phyloP scores from a whole-genome alignment of 2,888 invertebrate genomes.

The Agonopterix arenella region DNA sequence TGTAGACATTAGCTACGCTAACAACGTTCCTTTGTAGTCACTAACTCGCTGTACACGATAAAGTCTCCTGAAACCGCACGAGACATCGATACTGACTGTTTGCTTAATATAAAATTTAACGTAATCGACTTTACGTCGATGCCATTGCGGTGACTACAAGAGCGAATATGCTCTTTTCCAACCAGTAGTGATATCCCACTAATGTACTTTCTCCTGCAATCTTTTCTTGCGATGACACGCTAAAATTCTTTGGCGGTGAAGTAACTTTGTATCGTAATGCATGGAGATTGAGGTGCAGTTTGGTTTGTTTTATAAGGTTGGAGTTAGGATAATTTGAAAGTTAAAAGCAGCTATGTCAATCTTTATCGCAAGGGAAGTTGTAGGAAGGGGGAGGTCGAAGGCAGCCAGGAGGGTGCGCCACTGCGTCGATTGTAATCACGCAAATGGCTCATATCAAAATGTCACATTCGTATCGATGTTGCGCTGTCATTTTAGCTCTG shows the following conservation, averaged over 20 bases:
- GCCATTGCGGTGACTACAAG: slow-evolving; percentile 48
- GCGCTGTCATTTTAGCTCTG: slow-evolving; percentile 51
- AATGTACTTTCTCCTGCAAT: slow-evolving; percentile 72
- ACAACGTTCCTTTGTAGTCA: too few relatives aligned
- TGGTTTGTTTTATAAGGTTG: slow-evolving; percentile 27
- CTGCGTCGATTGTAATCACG: slow-evolving; percentile 75
- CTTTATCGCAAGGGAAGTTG: slow-evolving; percentile 74
- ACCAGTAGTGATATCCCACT: slow-evolving; percentile 69
- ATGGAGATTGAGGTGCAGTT: slow-evolving; percentile 34
- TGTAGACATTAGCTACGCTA: too few relatives aligned
- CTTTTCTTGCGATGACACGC: slow-evolving; percentile 72
- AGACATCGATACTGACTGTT: slow-evolving; percentile 49
- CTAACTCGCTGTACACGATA: slow-evolving; percentile 8
- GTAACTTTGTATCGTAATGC: slow-evolving; percentile 37
- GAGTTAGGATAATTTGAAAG: slow-evolving; percentile 66
- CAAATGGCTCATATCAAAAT: slow-evolving; percentile 74
- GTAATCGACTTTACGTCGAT: slow-evolving; percentile 57
- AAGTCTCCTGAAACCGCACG: slow-evolving; percentile 26
- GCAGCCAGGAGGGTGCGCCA: slow-evolving; percentile 59
- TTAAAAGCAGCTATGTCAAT: slow-evolving; percentile 68
- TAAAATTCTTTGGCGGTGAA: slow-evolving; percentile 36
- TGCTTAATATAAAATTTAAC: slow-evolving; percentile 63
- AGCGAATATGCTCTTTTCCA: slow-evolving; percentile 60
- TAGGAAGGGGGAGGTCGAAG: slow-evolving; percentile 49
- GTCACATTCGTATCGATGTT: slow-evolving; percentile 68